phyloP scores from a whole-genome alignment of 2,797 vertebrate species.

The Capromys pilorides region DNA sequence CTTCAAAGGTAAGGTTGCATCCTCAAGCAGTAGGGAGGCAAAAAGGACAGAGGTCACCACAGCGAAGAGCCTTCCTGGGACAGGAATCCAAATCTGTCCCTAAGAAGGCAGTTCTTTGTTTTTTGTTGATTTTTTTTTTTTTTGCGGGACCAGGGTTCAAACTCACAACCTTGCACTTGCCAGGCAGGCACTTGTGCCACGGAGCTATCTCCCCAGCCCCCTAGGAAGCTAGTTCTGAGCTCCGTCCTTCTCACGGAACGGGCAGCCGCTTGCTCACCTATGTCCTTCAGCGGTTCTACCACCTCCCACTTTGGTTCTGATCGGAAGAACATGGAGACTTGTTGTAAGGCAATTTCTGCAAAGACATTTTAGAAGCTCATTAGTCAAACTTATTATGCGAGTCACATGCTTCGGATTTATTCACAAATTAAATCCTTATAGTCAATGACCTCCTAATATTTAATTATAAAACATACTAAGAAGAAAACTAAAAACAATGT shows the following conservation, averaged over 20 bases:
- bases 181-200: no score
- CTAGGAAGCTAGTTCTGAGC: background rate
- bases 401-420: background rate
- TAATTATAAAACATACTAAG: background rate
- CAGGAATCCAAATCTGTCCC: background rate
- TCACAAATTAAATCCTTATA: slow-evolving; percentile 41
- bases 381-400: slow-evolving; percentile 30
- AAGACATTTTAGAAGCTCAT: slow-evolving; percentile 64
- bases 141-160: no score
- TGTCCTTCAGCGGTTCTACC: slow-evolving; percentile 95
- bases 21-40: background rate
- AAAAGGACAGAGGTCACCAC: slow-evolving; percentile 25
- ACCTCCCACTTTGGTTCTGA: slow-evolving; percentile 98
- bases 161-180: no score
- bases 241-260: background rate
- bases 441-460: slow-evolving; percentile 23
- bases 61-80: background rate
- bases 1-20: background rate
- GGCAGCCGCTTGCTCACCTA: slow-evolving; percentile 87
- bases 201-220: no score
- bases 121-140: no score
- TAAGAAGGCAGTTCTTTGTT: no score
- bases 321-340: slow-evolving; percentile 99
- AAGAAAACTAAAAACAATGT: slow-evolving; percentile 13
- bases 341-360: slow-evolving; percentile 97